These are phyloP conservation scores for Lampris megalopsis DNA, from an alignment of 2,113 vertebrate species.

Conservation along the genomic window DNA sequence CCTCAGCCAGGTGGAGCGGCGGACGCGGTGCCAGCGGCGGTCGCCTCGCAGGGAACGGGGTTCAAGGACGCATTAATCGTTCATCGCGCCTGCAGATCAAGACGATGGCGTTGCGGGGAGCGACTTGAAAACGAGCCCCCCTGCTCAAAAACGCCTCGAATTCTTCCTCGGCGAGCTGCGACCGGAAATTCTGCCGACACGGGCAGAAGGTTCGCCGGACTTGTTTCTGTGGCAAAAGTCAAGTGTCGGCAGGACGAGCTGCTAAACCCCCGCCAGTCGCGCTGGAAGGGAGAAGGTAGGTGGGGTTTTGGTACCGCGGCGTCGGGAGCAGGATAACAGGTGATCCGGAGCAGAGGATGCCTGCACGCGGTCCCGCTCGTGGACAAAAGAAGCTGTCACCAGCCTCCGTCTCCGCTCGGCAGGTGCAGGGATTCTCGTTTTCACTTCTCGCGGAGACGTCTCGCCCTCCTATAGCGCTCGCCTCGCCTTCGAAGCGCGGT, in stretches of 20 bases:
- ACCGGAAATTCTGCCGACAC: neutral
- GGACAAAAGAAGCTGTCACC: constrained; percentile 14
- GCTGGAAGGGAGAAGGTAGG: neutral
- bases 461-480: constrained; percentile 48
- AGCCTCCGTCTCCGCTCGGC: constrained; percentile 52
- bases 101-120: neutral
- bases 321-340: constrained; percentile 19
- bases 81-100: constrained; percentile 38
- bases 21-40: constrained; percentile 33
- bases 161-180: neutral
- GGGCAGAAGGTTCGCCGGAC: neutral
- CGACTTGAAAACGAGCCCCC: neutral
- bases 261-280: constrained; percentile 14
- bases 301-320: constrained; percentile 9
- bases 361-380: constrained; percentile 46
- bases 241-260: constrained; percentile 30
- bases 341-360: constrained; percentile 51
- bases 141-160: neutral
- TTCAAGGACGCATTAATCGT: constrained; percentile 41
- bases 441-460: constrained; percentile 31
- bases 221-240: neutral
- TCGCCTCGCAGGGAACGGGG: constrained; percentile 37
- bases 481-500: constrained; percentile 55
- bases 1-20: constrained; percentile 51
- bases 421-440: constrained; percentile 75